Evolutionary conservation across 1,140 invertebrate species (phyloP).

Genomic region (Pemphigus obesinymphae): DNA sequence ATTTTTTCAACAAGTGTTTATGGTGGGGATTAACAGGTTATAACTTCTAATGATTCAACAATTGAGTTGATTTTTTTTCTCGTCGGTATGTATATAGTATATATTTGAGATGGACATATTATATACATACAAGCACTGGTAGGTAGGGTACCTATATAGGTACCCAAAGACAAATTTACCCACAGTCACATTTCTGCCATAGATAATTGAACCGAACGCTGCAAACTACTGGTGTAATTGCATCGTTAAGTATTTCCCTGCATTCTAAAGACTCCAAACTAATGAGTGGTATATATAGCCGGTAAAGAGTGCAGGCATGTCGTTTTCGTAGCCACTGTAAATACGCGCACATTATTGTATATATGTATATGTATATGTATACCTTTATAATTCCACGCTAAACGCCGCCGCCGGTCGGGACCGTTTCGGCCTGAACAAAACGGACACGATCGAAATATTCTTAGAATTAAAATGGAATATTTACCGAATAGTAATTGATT

Average conservation of each 20-base stretch:
- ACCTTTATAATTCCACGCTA: no score
- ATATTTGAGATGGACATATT: not conserved
- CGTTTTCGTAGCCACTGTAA: not conserved
- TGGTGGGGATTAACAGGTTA: slow-evolving; percentile 24
- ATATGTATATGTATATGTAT: no score
- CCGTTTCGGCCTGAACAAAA: not conserved
- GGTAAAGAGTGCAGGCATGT: not conserved
- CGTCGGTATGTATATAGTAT: slow-evolving; percentile 11
- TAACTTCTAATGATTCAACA: slow-evolving; percentile 28
- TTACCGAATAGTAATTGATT: not conserved
- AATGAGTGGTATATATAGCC: no score
- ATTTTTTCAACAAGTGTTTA: no score
- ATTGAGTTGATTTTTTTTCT: slow-evolving; percentile 19
- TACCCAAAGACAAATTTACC: slow-evolving; percentile 29
- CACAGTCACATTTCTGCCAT: slow-evolving; percentile 22
- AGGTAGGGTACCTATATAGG: no score
- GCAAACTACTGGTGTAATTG: slow-evolving; percentile 32
- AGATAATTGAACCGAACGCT: slow-evolving; percentile 18
- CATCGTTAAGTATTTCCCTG: slow-evolving; percentile 21
- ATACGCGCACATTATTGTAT: no score
- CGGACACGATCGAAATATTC: not conserved
- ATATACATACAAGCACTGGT: no score
- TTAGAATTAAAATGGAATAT: not conserved
- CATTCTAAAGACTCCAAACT: slow-evolving; percentile 28
- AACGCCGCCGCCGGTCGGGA: no score